Conservation (phyloP, 2,888 invertebrate genomes). For the Julus scanicus region DNA sequence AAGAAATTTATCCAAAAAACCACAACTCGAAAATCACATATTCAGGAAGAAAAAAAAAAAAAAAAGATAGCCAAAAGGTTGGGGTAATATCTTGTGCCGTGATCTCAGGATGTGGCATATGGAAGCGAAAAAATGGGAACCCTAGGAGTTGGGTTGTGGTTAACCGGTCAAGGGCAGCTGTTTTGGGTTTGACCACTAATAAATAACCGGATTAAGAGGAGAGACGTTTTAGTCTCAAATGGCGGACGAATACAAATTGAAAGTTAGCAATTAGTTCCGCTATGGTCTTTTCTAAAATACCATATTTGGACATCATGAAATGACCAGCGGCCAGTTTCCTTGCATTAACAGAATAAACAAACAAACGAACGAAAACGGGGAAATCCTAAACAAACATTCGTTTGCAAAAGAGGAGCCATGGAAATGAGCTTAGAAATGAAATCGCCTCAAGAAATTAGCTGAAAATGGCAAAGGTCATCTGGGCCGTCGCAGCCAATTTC, state of each 20-base stretch:
- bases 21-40: neutral
- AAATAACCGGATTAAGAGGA: neutral
- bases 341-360: neutral
- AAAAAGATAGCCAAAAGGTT: neutral
- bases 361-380: neutral
- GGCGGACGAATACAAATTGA: constrained; percentile 12
- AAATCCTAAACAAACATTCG: neutral
- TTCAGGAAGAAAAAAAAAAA: no score
- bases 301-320: neutral
- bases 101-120: neutral
- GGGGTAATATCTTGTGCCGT: neutral
- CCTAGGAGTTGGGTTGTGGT: neutral
- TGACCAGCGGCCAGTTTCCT: constrained; percentile 25
- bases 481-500: neutral
- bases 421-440: constrained; percentile 24
- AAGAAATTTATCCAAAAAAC: neutral
- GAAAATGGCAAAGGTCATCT: neutral
- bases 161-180: neutral
- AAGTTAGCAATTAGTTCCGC: constrained; percentile 11
- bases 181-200: neutral
- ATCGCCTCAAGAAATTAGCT: neutral
- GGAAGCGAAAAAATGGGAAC: neutral
- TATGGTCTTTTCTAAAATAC: neutral
- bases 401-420: neutral
- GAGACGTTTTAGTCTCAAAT: neutral